Evolutionary conservation across 2,888 invertebrate species (phyloP), one percentile per base, ranked within the genome.

Genomic region (Horisme vitalbata): DNA sequence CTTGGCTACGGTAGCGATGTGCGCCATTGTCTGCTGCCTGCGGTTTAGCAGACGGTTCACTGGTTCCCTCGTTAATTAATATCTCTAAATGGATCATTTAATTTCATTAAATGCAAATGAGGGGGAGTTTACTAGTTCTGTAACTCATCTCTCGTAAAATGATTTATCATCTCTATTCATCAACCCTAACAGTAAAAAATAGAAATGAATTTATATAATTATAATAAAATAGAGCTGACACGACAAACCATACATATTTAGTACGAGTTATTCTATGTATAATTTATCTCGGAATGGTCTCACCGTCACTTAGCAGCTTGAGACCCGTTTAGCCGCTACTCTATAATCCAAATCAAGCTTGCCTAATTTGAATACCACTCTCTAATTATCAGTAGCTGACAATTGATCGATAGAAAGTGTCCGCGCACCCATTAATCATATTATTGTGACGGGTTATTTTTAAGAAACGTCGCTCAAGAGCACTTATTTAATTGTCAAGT

Each of bases 71-170:
- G 73, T 88, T 89, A 89, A 88, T 89, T 89, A 89, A 85, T 88
- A 84, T 87, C 79, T 81, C 65, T 84, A 86, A 88, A 88, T 86
- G 89, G 77, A 86, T 89, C 88, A 89, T 89, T 88, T 88, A 89
- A 88, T 89, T 88, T 88, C 74, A 89, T 87, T 84, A 84, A 87
- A 87, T 89, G 81, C 81, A 88, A 89, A 88, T 87, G 75, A 83
- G 80, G 81, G 84, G 86, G 80, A 79, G 79, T 76, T 68, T 59
- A 59, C 71, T 68, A 71, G 72, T 63, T 70, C n/a, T n/a, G 68
- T 68, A 61, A 2, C 18, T 15, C 15, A 15, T 70, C 67, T 69
- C 65, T 66, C 59, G 39, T 61, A 56, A 57, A 52, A 73, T 76
- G 68, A 79, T 76, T 74, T 62, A 69, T 18, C 59, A 48, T 21